Evolutionary conservation across 2,888 invertebrate species (phyloP).

Genomic region (Chymomyza caudatula): DNA sequence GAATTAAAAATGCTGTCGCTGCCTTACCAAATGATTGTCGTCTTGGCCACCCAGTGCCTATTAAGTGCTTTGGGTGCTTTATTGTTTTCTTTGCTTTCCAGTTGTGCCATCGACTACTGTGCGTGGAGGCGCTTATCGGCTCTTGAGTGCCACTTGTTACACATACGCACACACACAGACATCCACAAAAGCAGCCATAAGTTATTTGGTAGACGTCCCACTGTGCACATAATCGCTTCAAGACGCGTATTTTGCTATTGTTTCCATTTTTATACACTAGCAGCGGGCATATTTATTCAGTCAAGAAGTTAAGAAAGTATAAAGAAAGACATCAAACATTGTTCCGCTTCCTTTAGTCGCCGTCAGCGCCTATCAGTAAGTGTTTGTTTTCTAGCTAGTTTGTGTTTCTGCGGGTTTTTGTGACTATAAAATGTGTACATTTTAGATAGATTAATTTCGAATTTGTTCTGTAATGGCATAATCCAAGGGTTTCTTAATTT

Average conservation of each 20-base stretch:
- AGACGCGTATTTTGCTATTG: background rate
- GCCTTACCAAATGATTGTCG: conserved; percentile 30
- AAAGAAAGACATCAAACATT: too few relatives aligned
- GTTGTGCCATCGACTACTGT: background rate
- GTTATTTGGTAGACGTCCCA: background rate
- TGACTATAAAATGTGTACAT: too few relatives aligned
- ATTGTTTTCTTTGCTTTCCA: conserved; percentile 41
- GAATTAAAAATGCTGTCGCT: conserved; percentile 47
- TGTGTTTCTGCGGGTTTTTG: too few relatives aligned
- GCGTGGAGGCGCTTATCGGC: background rate
- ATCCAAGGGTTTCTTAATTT: too few relatives aligned
- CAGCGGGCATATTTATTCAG: background rate
- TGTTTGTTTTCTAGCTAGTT: too few relatives aligned
- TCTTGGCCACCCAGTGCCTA: conserved; percentile 30
- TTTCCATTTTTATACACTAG: background rate
- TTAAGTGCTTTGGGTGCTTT: conserved; percentile 41
- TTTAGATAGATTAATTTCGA: too few relatives aligned
- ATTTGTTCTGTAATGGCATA: too few relatives aligned
- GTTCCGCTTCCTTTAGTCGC: too few relatives aligned
- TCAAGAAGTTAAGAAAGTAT: background rate
- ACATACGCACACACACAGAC: conserved; percentile 26
- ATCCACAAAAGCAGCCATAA: background rate
- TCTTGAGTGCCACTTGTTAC: conserved; percentile 62
- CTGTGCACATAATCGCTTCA: background rate
- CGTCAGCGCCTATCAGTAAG: too few relatives aligned